phyloP scores from a whole-genome alignment of 2,113 vertebrate species.

The Laterallus jamaicensis region DNA sequence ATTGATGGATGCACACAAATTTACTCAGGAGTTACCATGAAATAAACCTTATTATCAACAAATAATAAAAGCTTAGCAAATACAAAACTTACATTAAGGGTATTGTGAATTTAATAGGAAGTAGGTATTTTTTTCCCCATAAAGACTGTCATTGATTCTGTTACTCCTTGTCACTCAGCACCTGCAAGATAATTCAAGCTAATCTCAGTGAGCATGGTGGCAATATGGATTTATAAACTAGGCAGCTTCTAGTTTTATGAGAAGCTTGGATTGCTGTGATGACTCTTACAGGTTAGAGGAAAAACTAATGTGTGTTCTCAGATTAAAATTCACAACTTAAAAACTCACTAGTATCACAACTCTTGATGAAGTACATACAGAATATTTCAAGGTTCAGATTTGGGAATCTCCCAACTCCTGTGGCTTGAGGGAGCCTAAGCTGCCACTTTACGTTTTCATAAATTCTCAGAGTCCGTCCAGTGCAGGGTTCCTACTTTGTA shows the following conservation, averaged over 20 bases:
- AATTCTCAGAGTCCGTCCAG: not conserved
- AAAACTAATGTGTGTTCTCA: not conserved
- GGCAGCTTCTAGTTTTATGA: not conserved
- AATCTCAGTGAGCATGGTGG: not conserved
- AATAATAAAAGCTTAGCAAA: not conserved
- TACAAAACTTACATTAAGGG: not conserved
- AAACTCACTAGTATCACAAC: not conserved
- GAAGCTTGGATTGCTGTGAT: not conserved
- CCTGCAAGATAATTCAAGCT: not conserved
- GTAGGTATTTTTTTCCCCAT: not conserved
- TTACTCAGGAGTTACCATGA: not conserved
- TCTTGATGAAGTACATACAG: not conserved
- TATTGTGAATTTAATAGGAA: not conserved
- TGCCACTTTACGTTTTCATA: not conserved
- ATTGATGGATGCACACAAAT: not conserved
- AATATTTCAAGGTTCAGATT: not conserved
- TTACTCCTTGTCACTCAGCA: not conserved
- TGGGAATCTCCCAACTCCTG: not conserved
- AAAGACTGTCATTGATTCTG: not conserved
- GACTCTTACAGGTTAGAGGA: not conserved
- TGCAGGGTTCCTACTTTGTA: not conserved
- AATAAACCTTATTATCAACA: not conserved
- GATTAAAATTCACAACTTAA: not conserved
- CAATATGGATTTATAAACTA: not conserved
- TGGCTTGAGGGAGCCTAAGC: not conserved